Evolutionary conservation across 1,140 invertebrate species (phyloP).

Genomic region (Chionoecetes opilio): DNA sequence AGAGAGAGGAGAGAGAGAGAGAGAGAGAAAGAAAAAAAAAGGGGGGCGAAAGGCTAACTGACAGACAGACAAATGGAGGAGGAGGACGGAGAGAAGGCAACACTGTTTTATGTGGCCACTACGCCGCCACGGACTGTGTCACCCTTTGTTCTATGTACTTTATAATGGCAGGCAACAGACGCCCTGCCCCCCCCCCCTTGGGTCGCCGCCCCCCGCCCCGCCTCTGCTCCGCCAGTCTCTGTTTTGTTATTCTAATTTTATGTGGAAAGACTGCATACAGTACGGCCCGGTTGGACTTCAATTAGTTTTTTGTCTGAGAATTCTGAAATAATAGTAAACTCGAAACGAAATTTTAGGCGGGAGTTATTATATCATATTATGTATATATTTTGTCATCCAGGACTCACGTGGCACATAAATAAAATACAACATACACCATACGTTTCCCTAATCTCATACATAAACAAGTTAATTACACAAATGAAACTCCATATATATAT

Average conservation of each 20-base stretch:
- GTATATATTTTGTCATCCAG: neutral
- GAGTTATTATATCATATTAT: neutral
- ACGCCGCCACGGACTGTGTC: too few relatives aligned
- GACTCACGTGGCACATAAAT: neutral
- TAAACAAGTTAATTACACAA: neutral
- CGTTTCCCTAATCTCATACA: neutral
- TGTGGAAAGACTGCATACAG: neutral
- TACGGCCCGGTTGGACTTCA: neutral
- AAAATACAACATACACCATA: neutral
- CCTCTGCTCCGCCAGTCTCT: neutral
- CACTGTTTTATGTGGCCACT: neutral
- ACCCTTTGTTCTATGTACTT: too few relatives aligned
- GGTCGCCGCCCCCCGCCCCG: too few relatives aligned
- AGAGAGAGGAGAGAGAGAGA: slow-evolving; percentile 27
- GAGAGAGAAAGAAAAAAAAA: neutral
- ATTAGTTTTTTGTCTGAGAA: neutral
- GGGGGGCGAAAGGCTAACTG: neutral
- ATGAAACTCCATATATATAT: neutral
- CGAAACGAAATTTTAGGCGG: neutral
- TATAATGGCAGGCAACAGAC: too few relatives aligned
- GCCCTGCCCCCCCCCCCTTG: neutral
- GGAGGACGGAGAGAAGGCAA: neutral
- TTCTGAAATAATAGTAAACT: slow-evolving; percentile 20
- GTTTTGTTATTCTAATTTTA: slow-evolving; percentile 11
- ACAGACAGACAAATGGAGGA: slow-evolving; percentile 14